phyloP scores from a whole-genome alignment of 1,140 invertebrate species.

The Atta cephalotes region DNA sequence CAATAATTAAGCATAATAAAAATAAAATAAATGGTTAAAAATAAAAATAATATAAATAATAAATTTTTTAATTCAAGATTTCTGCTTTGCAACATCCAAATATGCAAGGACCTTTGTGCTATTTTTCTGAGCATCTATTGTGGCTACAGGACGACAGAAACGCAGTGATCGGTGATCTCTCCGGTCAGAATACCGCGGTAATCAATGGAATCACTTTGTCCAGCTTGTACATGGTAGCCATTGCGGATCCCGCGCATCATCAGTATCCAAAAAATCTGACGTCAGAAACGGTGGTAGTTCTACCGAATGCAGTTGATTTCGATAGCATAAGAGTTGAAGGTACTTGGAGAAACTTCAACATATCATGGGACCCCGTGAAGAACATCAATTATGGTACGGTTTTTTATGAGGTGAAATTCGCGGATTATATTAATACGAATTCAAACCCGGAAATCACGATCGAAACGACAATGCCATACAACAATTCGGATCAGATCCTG shows the following conservation, averaged over 20 bases:
- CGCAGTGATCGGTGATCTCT: slow-evolving; percentile 92
- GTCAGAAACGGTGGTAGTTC: slow-evolving; percentile 88
- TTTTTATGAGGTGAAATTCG: slow-evolving; percentile 93
- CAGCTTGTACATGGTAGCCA: slow-evolving; percentile 90
- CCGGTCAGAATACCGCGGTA: slow-evolving; percentile 91
- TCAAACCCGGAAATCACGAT: slow-evolving; percentile 81
- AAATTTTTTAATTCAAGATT: slow-evolving; percentile 73
- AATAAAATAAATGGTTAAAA: background rate
- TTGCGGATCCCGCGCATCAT: slow-evolving; percentile 91
- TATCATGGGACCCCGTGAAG: slow-evolving; percentile 91
- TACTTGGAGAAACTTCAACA: slow-evolving; percentile 91
- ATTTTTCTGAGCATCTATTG: slow-evolving; percentile 92
- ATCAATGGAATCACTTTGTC: slow-evolving; percentile 88
- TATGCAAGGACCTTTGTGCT: slow-evolving; percentile 90
- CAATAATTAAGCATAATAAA: background rate
- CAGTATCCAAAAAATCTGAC: slow-evolving; percentile 85
- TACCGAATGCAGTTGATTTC: slow-evolving; percentile 89
- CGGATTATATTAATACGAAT: slow-evolving; percentile 83
- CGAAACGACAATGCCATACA: slow-evolving; percentile 82
- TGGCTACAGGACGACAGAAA: slow-evolving; percentile 93
- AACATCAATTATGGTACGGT: slow-evolving; percentile 93
- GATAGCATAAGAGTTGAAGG: slow-evolving; percentile 90
- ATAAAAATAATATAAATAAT: slow-evolving; percentile 14
- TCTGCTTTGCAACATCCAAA: slow-evolving; percentile 86
- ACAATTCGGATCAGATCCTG: slow-evolving; percentile 86